phyloP scores from a whole-genome alignment of 2,888 invertebrate species.

The Ptilodon capucinus region DNA sequence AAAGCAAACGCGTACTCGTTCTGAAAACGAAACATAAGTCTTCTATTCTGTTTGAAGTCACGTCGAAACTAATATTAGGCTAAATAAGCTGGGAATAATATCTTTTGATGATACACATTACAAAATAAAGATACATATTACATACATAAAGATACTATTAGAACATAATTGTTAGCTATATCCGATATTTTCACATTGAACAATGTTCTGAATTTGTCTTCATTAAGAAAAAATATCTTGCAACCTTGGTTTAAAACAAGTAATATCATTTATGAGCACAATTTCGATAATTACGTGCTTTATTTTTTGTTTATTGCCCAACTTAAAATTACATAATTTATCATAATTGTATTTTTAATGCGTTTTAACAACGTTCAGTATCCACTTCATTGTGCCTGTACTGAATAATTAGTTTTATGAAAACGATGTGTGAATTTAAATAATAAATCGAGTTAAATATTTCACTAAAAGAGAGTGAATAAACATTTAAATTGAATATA shows the following conservation, averaged over 20 bases:
- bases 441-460: not conserved
- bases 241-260: not conserved
- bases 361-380: too few relatives aligned
- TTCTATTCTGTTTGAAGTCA: not conserved
- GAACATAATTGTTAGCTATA: not conserved
- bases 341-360: too few relatives aligned
- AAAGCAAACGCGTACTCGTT: not conserved
- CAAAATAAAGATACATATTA: too few relatives aligned
- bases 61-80: not conserved
- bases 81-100: not conserved
- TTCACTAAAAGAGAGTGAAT: not conserved
- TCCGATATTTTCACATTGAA: not conserved
- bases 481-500: too few relatives aligned
- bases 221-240: not conserved
- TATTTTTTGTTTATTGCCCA: not conserved
- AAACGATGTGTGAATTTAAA: not conserved
- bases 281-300: not conserved
- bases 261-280: not conserved
- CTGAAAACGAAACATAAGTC: not conserved
- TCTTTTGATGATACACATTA: not conserved
- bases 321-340: not conserved
- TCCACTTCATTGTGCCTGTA: too few relatives aligned
- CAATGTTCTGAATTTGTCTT: not conserved
- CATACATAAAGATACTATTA: too few relatives aligned
- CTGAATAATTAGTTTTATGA: not conserved